Base-by-base conservation (phyloP, 2,113 vertebrate species). In the Dicentrarchus labrax region DNA sequence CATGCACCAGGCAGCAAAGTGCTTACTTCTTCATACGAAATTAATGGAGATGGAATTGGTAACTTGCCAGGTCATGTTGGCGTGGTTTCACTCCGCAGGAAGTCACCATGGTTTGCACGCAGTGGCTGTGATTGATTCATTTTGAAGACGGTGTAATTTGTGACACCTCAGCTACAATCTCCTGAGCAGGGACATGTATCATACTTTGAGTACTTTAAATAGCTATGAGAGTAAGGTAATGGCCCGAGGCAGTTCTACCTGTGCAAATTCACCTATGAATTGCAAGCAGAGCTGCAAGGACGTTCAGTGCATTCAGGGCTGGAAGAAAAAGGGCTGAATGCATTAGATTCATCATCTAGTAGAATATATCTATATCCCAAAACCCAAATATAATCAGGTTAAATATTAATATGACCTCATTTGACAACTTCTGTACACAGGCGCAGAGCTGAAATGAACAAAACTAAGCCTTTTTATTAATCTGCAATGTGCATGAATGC, bases 141-240 rank as follows among this genome's bases (percentile, higher is more conserved):
- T 80, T 68, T 79, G 61, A 68, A 75, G 73, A 71, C 5, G 47
- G 17, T 67, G 62, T 50, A 59, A 78, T 83, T 69, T 69, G 43
- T 51, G 75, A 82, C 69, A 73, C 64, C 74, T 82, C 66, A 8
- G 72, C 72, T 72, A 41, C 65, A 47, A 79, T 65, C 78, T 78
- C 41, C 53, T 65, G 57, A 9, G 57, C 15, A 9, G 56, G 78
- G 65, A 57, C 78, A 83, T 83, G 79, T 15, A 71, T 90, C 82
- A 66, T 47, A 68, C 78, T 87, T n/a, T 71, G 66, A 88, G 48
- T 57, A 65, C 69, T 88, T 88, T 86, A 87, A 88, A 85, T 59
- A 85, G 79, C 82, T 41, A 22, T 75, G 81, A 83, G 72, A 67
- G 51, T 69, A 11, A 83, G 59, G 78, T 74, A 87, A 89, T 82